Base-by-base conservation (phyloP, 2,888 invertebrate genomes). In the Luperina testacea region DNA sequence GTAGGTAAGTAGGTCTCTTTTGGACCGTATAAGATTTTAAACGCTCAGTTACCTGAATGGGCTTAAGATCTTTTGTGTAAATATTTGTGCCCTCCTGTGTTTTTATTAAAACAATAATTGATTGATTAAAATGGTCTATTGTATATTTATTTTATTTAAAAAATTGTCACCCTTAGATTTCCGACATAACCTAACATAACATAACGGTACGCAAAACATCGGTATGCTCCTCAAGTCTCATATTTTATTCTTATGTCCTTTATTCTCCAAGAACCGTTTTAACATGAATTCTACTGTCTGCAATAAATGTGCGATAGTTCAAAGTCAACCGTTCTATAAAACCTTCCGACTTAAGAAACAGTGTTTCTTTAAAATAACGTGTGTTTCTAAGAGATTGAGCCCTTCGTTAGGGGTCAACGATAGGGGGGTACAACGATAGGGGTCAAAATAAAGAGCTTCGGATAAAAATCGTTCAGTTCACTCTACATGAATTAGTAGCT, bases 361-460 rank as follows among this genome's bases (percentile, higher is more conserved):
- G 20, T 20, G 38, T 68, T 64, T 57, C n/a, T 27, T 82, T 64
- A 57, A 75, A 53, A 38, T 3, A 72, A 38, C 13, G 53, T 74
- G 69, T 75, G 51, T 78, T 84, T 85, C 15, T 78, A 77, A 71
- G 51, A 74, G 71, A 87, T 78, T 68, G 20, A 38, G 59, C 24
- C 15, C 24, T 81, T 65, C 69, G 9, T 70, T n/a, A n/a, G n/a
- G n/a, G n/a, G n/a, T 76, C 67, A 59, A 63, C n/a, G 74, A 74
- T 87, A 80, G 53, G 65, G 63, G 42, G n/a, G n/a, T n/a, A n/a
- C 61, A 77, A 61, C n/a, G 74, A 74, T 87, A 80, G 53, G 65
- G 63, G 42, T 75, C 7, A 32, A 32, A 59, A 85, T 74, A 69
- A 63, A 71, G 75, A 63, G 51, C 27, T 68, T 67, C 4, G 53